Evolutionary conservation across 2,888 invertebrate genomes (phyloP), one percentile per base, ranked within the genome.

Genomic region (Allolobophora icterica): DNA sequence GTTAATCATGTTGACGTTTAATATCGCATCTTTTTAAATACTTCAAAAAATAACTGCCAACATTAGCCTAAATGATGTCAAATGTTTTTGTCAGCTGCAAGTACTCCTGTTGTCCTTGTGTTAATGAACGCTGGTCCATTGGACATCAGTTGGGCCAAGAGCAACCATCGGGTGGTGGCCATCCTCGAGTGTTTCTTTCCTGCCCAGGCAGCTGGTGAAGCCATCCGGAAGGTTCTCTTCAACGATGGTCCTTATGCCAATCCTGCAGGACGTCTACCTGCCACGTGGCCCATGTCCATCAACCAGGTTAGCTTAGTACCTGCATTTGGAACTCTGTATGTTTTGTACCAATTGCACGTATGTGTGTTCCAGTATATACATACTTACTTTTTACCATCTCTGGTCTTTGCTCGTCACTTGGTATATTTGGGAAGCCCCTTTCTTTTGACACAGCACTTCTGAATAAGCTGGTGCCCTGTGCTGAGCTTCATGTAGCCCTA

Each of bases 161-260:
- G 91, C 3, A 92, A 92, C 42, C 35, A 91, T 0, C 90, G 91
- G 13, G 93, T 95, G 0, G 89, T 89, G 0, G 94, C 94, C 89
- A 94, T 93, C 91, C 52, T 94, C 24, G 93, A 94, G 90, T 94
- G 94, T 90, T 94, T 94, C 92, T 95, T 94, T 91, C 94, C 95
- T 19, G 95, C 94, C 21, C 94, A 95, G 92, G 92, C 94, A 2
- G 93, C 94, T 6, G 95, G 95, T 3, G 93, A 92, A n/a, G 94
- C 94, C 5, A 91, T 95, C 13, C 92, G 92, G 34, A 92, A 92
- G 45, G 93, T 94, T 4, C 89, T 94, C 34, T 93, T 93, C 90
- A 93, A 92, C 38, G 71, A 89, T 3, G 93, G 92, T 15, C 91
- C 92, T 3, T 92, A 92, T 33, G 92, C 94, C 40, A 94, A 94